Conservation (phyloP, 2,113 vertebrate species). For the Aix galericulata region DNA sequence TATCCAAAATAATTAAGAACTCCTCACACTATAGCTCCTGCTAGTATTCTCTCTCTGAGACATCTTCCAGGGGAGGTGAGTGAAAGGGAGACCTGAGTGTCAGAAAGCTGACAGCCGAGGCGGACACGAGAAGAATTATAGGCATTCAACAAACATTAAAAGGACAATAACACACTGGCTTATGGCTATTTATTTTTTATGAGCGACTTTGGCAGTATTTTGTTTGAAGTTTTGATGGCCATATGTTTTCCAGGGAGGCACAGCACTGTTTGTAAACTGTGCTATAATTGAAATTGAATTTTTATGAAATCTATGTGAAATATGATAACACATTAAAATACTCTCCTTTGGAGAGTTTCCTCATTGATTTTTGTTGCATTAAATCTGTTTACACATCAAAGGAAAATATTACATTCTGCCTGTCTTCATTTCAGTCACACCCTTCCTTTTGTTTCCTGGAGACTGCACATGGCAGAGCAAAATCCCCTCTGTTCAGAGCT, state of each 20-base stretch:
- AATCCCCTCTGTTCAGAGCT: conserved; percentile 12
- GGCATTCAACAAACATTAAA: conserved; percentile 63
- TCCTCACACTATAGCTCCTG: background rate
- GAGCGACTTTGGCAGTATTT: conserved; percentile 64
- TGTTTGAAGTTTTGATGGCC: conserved; percentile 73
- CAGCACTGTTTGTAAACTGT: conserved; percentile 61
- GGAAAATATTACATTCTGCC: conserved; percentile 66
- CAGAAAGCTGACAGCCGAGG: conserved; percentile 30
- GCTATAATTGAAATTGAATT: conserved; percentile 75
- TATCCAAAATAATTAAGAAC: background rate
- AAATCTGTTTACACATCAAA: conserved; percentile 71
- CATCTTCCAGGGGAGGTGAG: background rate
- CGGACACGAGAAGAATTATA: conserved; percentile 36
- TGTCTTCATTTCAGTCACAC: conserved; percentile 56
- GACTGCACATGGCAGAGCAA: conserved; percentile 23
- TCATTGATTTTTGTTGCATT: conserved; percentile 71
- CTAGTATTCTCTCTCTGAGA: background rate
- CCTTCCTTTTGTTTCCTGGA: conserved; percentile 60
- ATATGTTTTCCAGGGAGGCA: conserved; percentile 70
- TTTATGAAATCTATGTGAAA: conserved; percentile 70
- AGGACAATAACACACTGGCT: conserved; percentile 69
- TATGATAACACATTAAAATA: conserved; percentile 71
- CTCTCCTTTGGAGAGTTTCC: conserved; percentile 63
- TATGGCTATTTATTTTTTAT: conserved; percentile 70
- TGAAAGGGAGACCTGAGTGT: background rate